A percentile compares a stretch with the other conserved stretches of the same genome.
Evolutionary conservation across 2,113 vertebrate genomes (phyloP).

Genomic region (Lagopus muta): DNA sequence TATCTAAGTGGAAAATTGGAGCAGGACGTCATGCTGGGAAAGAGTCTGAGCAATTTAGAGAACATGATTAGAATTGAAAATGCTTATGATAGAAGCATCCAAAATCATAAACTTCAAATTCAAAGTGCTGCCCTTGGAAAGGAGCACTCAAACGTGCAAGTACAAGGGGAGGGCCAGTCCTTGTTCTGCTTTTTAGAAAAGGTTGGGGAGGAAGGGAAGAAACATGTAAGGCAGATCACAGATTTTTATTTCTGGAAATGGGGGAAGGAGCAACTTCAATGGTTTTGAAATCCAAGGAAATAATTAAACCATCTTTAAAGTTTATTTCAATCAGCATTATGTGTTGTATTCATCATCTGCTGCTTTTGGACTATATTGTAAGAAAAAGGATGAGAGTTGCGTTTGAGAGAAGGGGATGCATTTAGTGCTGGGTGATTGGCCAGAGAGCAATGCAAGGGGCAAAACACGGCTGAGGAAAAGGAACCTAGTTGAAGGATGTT

Average conservation of each 20-base stretch:
- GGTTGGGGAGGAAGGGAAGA: not conserved
- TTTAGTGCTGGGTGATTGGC: not conserved
- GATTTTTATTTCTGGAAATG: not conserved
- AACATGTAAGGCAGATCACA: accelerated
- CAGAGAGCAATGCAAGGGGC: not conserved
- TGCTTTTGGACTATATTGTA: not conserved
- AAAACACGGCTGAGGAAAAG: not conserved
- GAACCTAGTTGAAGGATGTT: not conserved
- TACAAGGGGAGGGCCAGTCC: not conserved
- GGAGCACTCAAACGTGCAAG: not conserved
- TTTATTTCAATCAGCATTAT: accelerated
- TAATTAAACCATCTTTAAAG: not conserved
- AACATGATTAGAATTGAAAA: conserved; percentile 30
- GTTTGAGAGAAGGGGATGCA: accelerated
- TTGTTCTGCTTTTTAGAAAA: not conserved
- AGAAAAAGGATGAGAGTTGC: not conserved
- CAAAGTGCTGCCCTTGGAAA: not conserved
- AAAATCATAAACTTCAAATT: not conserved
- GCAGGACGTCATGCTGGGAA: conserved; percentile 30
- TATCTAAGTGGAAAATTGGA: conserved; percentile 3
- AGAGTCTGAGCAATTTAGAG: not conserved
- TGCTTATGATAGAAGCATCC: not conserved
- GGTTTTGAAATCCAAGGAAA: not conserved
- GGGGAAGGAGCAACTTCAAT: not conserved
- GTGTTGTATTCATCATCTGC: not conserved